Percentiles rank a stretch among this genome's conserved stretches.
These are phyloP conservation scores for Lasius fuliginosus DNA, from an alignment of 2,888 invertebrate species.

Conservation along the genomic window DNA sequence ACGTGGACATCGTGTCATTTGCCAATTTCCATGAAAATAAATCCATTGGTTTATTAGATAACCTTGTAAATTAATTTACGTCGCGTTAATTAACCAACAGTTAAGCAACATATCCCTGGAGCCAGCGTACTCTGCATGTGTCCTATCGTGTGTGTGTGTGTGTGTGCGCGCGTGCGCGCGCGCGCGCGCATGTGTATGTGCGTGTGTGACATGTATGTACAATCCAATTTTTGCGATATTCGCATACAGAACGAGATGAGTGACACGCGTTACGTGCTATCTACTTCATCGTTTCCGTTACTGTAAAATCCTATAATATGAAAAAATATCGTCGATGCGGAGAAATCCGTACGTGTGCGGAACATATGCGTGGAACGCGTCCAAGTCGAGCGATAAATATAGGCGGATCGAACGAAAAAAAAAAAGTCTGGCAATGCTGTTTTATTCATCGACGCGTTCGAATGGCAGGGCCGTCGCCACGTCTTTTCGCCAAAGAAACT, in stretches of 20 bases:
- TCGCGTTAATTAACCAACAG: constrained; percentile 28
- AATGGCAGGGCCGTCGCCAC: constrained; percentile 7
- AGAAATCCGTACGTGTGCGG: constrained; percentile 25
- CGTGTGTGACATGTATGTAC: not conserved
- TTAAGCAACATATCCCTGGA: not conserved
- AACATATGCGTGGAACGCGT: constrained; percentile 16
- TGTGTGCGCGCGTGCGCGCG: not conserved
- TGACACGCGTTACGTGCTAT: constrained; percentile 9
- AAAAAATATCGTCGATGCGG: constrained; percentile 12
- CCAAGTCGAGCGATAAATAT: constrained; percentile 36
- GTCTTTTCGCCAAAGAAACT: constrained; percentile 35
- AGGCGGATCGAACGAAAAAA: not conserved
- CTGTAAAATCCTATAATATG: constrained; percentile 19
- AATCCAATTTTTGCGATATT: constrained; percentile 32
- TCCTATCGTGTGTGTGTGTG: not conserved
- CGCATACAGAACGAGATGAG: not conserved
- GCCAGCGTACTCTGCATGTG: not conserved
- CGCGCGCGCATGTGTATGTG: not conserved
- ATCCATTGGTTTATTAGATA: constrained; percentile 14
- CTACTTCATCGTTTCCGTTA: constrained; percentile 29
- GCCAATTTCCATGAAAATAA: constrained; percentile 3
- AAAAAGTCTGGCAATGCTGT: constrained; percentile 42
- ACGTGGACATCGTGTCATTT: not conserved
- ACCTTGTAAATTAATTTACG: constrained; percentile 16
- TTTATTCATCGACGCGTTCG: constrained; percentile 58